Conservation (phyloP, 2,888 invertebrate genomes). For the Acheta domesticus region DNA sequence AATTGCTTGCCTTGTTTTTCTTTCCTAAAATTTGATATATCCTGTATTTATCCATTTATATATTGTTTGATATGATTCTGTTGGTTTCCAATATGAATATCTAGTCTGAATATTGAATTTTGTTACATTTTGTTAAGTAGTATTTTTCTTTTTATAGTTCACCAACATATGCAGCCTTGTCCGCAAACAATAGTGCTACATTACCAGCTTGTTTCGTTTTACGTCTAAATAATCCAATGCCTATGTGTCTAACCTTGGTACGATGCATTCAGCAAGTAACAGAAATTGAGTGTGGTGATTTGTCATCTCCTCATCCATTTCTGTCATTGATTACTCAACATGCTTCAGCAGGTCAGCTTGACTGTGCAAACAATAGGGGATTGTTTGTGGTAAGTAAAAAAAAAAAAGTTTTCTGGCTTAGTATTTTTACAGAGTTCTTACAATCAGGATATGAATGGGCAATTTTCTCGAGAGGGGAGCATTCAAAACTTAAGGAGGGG, state of each 20-base stretch:
- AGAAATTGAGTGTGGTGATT: conserved; percentile 57
- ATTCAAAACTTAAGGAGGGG: no score
- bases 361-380: conserved; percentile 70
- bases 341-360: conserved; percentile 69
- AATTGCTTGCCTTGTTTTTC: no score
- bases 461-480: no score
- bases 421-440: no score
- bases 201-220: conserved; percentile 88
- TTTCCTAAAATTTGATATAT: no score
- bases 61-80: no score
- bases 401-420: not conserved
- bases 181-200: conserved; percentile 79
- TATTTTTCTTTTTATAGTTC: conserved; percentile 48
- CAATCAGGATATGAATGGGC: no score
- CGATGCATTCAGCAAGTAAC: conserved; percentile 63
- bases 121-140: not conserved
- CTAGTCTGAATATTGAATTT: not conserved
- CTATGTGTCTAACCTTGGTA: conserved; percentile 75
- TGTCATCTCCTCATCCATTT: conserved; percentile 59
- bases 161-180: conserved; percentile 77
- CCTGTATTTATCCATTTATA: no score
- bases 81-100: not conserved
- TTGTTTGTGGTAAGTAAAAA: conserved; percentile 72
- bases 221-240: conserved; percentile 78
- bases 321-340: conserved; percentile 76